These are phyloP conservation scores for Drosophila baimaii DNA, from an alignment of 1,140 invertebrate genomes.

Conservation along the genomic window DNA sequence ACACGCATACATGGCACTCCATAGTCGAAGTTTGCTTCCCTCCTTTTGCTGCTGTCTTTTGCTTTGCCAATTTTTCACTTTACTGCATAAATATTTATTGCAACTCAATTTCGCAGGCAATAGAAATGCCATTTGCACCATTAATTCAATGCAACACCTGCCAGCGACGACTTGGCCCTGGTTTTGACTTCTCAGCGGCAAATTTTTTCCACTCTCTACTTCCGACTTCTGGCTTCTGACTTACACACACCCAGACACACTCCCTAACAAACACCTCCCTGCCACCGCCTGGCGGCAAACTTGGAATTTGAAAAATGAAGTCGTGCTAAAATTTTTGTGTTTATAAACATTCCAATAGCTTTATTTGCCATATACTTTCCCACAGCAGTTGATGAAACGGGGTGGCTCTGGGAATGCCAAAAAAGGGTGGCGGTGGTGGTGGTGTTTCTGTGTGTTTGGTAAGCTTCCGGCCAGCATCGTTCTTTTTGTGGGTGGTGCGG, in stretches of 20 bases:
- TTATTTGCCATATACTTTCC: conserved; percentile 59
- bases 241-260: conserved; percentile 6
- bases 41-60: conserved; percentile 53
- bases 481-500: background rate
- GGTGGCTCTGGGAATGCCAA: conserved; percentile 29
- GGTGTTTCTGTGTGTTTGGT: conserved; percentile 25
- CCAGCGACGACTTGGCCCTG: conserved; percentile 73
- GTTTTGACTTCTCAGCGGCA: conserved; percentile 53
- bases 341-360: conserved; percentile 77
- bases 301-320: conserved; percentile 80
- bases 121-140: conserved; percentile 82
- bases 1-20: conserved; percentile 1
- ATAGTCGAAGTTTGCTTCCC: conserved; percentile 1
- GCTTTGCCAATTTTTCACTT: conserved; percentile 80
- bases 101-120: conserved; percentile 82
- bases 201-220: conserved; percentile 34
- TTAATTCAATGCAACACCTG: conserved; percentile 82
- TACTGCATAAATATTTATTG: conserved; percentile 82
- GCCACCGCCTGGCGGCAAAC: conserved; percentile 25
- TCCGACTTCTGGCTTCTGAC: conserved; percentile 7
- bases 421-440: conserved; percentile 23
- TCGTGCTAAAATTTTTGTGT: conserved; percentile 74
- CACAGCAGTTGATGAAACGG: conserved; percentile 7
- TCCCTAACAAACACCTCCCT: background rate
- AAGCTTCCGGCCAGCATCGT: conserved; percentile 53